These are phyloP conservation scores for Amiota minor DNA, from an alignment of 2,888 invertebrate genomes.

Conservation along the genomic window DNA sequence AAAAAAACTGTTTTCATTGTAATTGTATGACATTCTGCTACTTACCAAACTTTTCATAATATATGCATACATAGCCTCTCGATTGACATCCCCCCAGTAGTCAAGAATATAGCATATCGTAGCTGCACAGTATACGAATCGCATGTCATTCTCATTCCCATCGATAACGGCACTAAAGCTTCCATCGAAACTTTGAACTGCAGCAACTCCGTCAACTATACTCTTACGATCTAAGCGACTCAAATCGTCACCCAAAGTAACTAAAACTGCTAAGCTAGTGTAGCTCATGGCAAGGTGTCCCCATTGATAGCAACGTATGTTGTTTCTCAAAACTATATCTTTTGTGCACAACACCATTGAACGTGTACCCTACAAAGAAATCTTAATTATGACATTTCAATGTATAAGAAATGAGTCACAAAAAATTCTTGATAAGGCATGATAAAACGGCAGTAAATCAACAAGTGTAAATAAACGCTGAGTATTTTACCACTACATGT, in stretches of 20 bases:
- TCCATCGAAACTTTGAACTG: slow-evolving; percentile 89
- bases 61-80: slow-evolving; percentile 84
- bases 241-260: slow-evolving; percentile 93
- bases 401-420: neutral
- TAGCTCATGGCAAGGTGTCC: slow-evolving; percentile 96
- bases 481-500: neutral
- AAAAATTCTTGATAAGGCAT: neutral
- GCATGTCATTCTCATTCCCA: slow-evolving; percentile 94
- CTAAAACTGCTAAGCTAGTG: slow-evolving; percentile 86
- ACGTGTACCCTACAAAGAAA: slow-evolving; percentile 77
- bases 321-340: slow-evolving; percentile 57
- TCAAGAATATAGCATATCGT: slow-evolving; percentile 91
- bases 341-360: slow-evolving; percentile 76
- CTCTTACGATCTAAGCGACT: slow-evolving; percentile 84
- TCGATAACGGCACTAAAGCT: slow-evolving; percentile 88
- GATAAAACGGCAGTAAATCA: neutral
- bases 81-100: slow-evolving; percentile 91
- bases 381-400: slow-evolving; percentile 4
- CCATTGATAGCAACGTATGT: slow-evolving; percentile 77
- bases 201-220: slow-evolving; percentile 84
- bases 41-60: slow-evolving; percentile 89
- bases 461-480: neutral
- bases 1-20: too few species aligned
- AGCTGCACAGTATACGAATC: slow-evolving; percentile 97
- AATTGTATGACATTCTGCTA: too few species aligned